Evolutionary conservation across 1,140 invertebrate genomes (phyloP), one percentile per base, ranked within the genome.

Genomic region (Bombus impatiens): DNA sequence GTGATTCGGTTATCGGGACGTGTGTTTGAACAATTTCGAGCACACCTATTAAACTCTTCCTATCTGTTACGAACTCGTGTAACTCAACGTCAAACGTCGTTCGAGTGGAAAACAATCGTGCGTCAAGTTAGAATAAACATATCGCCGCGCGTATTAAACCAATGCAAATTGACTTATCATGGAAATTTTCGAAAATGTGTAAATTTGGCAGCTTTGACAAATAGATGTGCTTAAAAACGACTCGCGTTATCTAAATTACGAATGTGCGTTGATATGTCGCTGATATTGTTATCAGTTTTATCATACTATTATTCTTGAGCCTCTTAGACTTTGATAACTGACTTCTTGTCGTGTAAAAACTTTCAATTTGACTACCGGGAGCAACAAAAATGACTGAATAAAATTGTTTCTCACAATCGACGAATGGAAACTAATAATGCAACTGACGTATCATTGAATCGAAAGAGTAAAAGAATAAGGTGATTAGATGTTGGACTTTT

Each of bases 21-120:
- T 15, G 0, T 79, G 25, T 79, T 84, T 71, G 47, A 59, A 71
- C 65, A 84, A 79, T 53, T 79, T 67, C 47, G n/a, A 57, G 3
- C 22, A 47, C 47, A n/a, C 47, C 53, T 37, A n/a, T 44, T 70
- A 68, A 42, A 35, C 22, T n/a, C 10, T 40, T 10, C 18, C 28
- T 77, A 47, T 67, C 71, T 57, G 28, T 44, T 37, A 22, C 28
- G 15, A 15, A 53, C 8, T 40, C 18, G 44, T 78, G 65, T n/a
- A 70, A 78, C 10, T 28, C 3, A 12, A 59, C 22, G 18, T 59
- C 53, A 44, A 47, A 79, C 32, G 62, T 22, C 13, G 67, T 70
- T 40, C n/a, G 72, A 32, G 47, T 44, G 65, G 37, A 57, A 68
- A 70, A 78, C 53, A 77, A 59, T 37, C 35, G n/a, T 40, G 44